Percentiles rank a stretch among this genome's conserved stretches.
phyloP scores from a whole-genome alignment of 35 echinoderm and acorn worm species.

The Chiridota heheva region DNA sequence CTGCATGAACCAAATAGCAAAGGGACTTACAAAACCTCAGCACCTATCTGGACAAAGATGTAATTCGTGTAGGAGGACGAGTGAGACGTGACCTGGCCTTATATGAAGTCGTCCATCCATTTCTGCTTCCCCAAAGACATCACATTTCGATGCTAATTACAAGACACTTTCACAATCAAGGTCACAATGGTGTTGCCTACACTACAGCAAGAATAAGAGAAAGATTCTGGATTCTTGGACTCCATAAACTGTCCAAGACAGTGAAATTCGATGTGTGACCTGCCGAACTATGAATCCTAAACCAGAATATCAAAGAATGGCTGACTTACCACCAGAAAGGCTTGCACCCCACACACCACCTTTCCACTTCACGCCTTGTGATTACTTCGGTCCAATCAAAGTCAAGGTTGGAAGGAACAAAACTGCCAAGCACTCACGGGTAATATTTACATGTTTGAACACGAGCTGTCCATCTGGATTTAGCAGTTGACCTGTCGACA shows the following conservation, averaged over 20 bases:
- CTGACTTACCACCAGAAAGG: conserved; percentile 40
- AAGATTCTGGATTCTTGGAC: conserved; percentile 57
- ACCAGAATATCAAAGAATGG: conserved; percentile 48
- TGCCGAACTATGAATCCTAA: conserved; percentile 10
- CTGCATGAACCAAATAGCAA: conserved; percentile 28
- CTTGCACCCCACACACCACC: conserved; percentile 49
- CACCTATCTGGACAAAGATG: conserved; percentile 39
- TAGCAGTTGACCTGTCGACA: conserved; percentile 52
- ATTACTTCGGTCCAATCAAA: conserved; percentile 46
- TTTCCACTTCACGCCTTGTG: conserved; percentile 41
- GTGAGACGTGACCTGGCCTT: conserved; percentile 2
- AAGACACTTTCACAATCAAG: conserved; percentile 25
- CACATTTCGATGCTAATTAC: conserved; percentile 54
- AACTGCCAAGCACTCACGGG: conserved; percentile 56
- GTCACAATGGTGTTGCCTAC: conserved; percentile 43
- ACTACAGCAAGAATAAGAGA: conserved; percentile 48
- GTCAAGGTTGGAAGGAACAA: conserved; percentile 50
- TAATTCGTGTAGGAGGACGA: conserved; percentile 66
- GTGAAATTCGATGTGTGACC: conserved; percentile 4
- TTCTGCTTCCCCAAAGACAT: conserved; percentile 31
- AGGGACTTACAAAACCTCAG: conserved; percentile 65
- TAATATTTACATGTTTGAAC: conserved; percentile 72
- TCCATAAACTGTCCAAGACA: conserved; percentile 40
- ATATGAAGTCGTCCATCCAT: conserved; percentile 50
- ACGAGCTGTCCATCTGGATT: conserved; percentile 62